Percentiles rank a stretch among this genome's conserved stretches.
These are phyloP conservation scores for Chouioia cunea DNA, from an alignment of 2,888 invertebrate genomes.

Conservation along the genomic window DNA sequence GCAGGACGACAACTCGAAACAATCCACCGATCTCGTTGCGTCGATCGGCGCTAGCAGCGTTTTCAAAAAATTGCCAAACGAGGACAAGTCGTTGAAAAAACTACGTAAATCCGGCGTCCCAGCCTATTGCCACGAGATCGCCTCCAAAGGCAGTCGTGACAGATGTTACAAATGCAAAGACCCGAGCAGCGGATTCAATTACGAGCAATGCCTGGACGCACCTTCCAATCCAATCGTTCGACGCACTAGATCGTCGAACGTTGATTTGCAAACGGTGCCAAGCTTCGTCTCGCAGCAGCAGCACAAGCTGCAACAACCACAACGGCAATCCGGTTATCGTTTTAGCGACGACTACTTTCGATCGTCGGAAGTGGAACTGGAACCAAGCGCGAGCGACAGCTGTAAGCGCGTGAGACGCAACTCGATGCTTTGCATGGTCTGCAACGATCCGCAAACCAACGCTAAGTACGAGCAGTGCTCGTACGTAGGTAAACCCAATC, in stretches of 20 bases:
- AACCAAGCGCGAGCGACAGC: slow-evolving; percentile 73
- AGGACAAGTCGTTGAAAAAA: slow-evolving; percentile 57
- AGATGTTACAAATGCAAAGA: slow-evolving; percentile 73
- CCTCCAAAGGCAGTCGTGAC: slow-evolving; percentile 52
- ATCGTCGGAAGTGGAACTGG: slow-evolving; percentile 68
- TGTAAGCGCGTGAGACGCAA: slow-evolving; percentile 77
- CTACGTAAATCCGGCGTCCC: slow-evolving; percentile 49
- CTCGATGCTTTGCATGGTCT: slow-evolving; percentile 80
- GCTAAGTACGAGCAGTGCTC: slow-evolving; percentile 87
- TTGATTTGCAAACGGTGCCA: no score
- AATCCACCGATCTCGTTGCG: slow-evolving; percentile 32
- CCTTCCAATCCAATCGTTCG: no score
- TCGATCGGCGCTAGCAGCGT: slow-evolving; percentile 1
- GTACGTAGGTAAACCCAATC: slow-evolving; percentile 80
- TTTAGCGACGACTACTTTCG: slow-evolving; percentile 65
- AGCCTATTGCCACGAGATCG: slow-evolving; percentile 56
- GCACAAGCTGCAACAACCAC: no score
- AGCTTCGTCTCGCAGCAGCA: no score
- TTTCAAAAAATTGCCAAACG: slow-evolving; percentile 53
- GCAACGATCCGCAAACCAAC: slow-evolving; percentile 80
- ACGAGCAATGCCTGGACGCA: slow-evolving; percentile 72
- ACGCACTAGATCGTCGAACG: no score
- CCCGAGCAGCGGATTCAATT: slow-evolving; percentile 69
- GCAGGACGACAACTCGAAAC: slow-evolving; percentile 28
- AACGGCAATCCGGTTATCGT: slow-evolving; percentile 47